Conservation (phyloP, 1,140 invertebrate species). For the Solenopsis invicta region DNA sequence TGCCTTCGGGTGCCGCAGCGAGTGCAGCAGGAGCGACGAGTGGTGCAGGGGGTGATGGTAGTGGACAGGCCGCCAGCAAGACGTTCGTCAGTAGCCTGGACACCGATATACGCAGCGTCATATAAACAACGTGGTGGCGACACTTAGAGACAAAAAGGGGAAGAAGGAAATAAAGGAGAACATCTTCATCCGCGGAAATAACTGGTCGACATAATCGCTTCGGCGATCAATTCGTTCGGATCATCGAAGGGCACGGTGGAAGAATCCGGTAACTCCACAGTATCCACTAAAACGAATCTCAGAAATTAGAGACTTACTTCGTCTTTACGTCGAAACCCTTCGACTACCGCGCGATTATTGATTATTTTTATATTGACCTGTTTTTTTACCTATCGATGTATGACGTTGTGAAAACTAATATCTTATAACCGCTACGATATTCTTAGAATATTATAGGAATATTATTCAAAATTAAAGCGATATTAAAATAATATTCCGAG, state of each 20-base stretch:
- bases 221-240: background rate
- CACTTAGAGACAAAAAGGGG: background rate
- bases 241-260: background rate
- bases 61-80: constrained; percentile 54
- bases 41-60: background rate
- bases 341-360: background rate
- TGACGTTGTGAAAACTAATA: background rate
- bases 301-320: background rate
- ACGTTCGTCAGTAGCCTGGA: constrained; percentile 71
- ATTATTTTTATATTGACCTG: background rate
- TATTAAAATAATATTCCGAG: no score
- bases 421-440: no score
- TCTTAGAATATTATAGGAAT: no score
- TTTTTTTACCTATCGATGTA: background rate
- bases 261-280: background rate
- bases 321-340: background rate
- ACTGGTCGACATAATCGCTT: constrained; percentile 36
- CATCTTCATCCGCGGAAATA: constrained; percentile 3
- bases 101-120: constrained; percentile 66
- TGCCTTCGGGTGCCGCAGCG: constrained; percentile 52
- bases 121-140: constrained; percentile 64
- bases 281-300: background rate
- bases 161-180: background rate
- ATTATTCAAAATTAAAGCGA: no score
- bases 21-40: constrained; percentile 50